These are phyloP conservation scores for Microtus pennsylvanicus DNA, from an alignment of 2,113 vertebrate genomes.

Conservation along the genomic window DNA sequence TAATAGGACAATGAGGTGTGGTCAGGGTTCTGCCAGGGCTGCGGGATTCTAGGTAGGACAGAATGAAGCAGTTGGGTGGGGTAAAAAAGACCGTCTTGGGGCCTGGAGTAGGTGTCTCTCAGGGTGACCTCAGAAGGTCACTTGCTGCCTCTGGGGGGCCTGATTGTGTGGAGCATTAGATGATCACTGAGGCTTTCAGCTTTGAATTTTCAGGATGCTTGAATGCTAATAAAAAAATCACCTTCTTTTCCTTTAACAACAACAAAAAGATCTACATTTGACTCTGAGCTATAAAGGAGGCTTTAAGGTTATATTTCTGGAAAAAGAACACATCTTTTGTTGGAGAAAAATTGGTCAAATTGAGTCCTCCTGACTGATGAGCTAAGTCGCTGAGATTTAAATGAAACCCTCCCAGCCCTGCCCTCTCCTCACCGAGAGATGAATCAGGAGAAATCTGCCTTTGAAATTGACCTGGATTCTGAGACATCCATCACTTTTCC, in stretches of 20 bases:
- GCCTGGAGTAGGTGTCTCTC: not conserved
- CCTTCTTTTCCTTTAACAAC: conserved; percentile 35
- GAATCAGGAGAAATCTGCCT: conserved; percentile 73
- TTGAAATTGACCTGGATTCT: conserved; percentile 80
- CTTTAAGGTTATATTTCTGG: conserved; percentile 68
- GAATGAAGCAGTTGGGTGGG: not conserved
- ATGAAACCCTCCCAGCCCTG: conserved; percentile 61
- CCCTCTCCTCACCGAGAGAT: conserved; percentile 55
- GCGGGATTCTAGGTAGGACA: not conserved
- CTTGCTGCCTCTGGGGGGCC: not conserved
- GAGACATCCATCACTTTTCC: conserved; percentile 62
- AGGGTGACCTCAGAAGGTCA: not conserved
- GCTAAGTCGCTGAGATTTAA: conserved; percentile 75
- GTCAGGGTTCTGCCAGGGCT: not conserved
- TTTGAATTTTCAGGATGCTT: conserved; percentile 38
- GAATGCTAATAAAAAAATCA: conserved; percentile 54
- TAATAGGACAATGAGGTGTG: not conserved
- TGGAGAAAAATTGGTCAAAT: conserved; percentile 71
- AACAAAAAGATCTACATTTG: conserved; percentile 55
- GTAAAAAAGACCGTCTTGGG: not conserved
- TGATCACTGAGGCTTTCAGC: not conserved
- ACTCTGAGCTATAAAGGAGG: conserved; percentile 56
- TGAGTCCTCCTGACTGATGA: conserved; percentile 67
- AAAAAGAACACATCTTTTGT: conserved; percentile 66
- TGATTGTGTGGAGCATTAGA: not conserved